A percentile compares a stretch with the other conserved stretches of the same genome.
These are phyloP conservation scores for Rotaria socialis DNA, from an alignment of 2,888 invertebrate species.

Conservation along the genomic window DNA sequence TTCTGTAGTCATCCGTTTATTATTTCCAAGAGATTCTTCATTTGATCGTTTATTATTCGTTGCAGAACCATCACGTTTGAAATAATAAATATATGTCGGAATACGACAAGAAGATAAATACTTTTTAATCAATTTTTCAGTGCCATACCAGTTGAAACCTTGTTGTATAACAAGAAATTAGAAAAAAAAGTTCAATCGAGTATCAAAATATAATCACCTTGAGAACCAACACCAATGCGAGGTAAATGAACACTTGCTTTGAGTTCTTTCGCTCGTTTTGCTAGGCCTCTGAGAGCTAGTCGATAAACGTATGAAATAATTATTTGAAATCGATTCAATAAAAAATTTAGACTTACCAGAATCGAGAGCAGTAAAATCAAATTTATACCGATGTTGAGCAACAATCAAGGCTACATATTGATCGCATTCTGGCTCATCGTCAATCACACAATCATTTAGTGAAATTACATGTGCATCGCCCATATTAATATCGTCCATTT, in stretches of 20 bases:
- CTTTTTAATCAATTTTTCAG: slow-evolving; percentile 57
- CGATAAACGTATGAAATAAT: neutral
- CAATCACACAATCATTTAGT: slow-evolving; percentile 50
- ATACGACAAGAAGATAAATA: slow-evolving; percentile 54
- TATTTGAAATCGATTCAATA: neutral
- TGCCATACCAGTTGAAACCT: slow-evolving; percentile 60
- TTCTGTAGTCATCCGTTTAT: neutral
- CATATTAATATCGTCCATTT: slow-evolving; percentile 53
- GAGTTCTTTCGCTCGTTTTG: slow-evolving; percentile 47
- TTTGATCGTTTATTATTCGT: neutral
- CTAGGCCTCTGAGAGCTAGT: neutral
- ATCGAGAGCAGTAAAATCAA: slow-evolving; percentile 52
- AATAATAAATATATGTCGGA: slow-evolving; percentile 56
- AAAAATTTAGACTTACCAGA: slow-evolving; percentile 48
- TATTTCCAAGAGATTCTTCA: neutral
- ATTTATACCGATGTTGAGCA: slow-evolving; percentile 54
- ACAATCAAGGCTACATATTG: slow-evolving; percentile 55
- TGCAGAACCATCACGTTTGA: neutral
- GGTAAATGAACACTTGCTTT: slow-evolving; percentile 58
- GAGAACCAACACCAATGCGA: slow-evolving; percentile 58
- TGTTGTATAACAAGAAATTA: neutral
- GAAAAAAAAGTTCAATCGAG: no score
- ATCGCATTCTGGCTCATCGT: neutral
- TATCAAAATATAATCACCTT: slow-evolving; percentile 41
- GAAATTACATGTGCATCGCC: slow-evolving; percentile 58